phyloP scores from a whole-genome alignment of 2,113 vertebrate species.

The Planiliza haematocheilus region DNA sequence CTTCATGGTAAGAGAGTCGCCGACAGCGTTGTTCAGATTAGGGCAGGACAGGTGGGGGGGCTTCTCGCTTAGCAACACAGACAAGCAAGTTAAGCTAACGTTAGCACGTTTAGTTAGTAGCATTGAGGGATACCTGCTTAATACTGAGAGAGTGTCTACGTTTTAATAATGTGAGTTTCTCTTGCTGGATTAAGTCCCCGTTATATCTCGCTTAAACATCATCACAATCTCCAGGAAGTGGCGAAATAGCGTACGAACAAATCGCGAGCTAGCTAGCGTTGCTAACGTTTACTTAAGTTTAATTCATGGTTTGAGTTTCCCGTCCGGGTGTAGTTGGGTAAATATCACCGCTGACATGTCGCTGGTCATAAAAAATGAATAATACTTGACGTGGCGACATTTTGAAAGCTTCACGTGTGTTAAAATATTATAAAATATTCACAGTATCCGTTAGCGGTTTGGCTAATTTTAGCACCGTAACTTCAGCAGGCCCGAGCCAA shows the following conservation, averaged over 20 bases:
- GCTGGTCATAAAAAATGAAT: background rate
- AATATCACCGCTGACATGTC: background rate
- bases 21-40: background rate
- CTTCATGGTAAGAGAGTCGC: constrained; percentile 64
- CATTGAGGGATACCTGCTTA: background rate
- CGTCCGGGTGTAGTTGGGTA: background rate
- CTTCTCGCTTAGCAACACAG: background rate
- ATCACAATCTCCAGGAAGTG: background rate
- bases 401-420: background rate
- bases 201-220: background rate
- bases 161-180: background rate
- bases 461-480: constrained; percentile 31
- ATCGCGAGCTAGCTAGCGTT: constrained; percentile 4
- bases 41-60: background rate
- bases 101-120: constrained; percentile 36
- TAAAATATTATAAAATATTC: background rate
- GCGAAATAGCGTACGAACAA: background rate
- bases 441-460: background rate
- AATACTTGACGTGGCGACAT: rapidly evolving
- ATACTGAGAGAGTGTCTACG: background rate
- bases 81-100: constrained; percentile 15
- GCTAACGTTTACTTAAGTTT: constrained; percentile 20
- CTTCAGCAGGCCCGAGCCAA: constrained; percentile 74
- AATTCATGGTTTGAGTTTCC: background rate
- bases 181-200: background rate